These are phyloP conservation scores for Channa argus DNA, from an alignment of 2,113 vertebrate genomes.

Conservation along the genomic window DNA sequence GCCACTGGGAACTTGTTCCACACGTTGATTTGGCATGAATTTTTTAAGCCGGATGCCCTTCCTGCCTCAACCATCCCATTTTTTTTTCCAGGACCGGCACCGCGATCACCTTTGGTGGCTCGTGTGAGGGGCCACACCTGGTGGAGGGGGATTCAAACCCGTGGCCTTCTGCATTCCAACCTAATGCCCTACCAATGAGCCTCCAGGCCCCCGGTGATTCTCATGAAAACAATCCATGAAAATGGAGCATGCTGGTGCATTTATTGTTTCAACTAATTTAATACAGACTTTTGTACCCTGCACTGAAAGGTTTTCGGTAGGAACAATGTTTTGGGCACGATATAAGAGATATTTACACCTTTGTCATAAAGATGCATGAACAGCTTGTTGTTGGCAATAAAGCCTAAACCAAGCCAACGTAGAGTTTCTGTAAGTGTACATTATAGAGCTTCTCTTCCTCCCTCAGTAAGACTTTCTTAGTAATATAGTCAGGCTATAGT, in stretches of 20 bases:
- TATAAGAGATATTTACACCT: background rate
- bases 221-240: constrained; percentile 25
- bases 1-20: no score
- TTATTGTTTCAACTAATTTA: constrained; percentile 18
- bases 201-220: background rate
- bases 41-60: no score
- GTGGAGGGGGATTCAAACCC: no score
- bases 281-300: background rate
- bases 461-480: background rate
- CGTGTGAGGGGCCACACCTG: no score
- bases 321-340: background rate
- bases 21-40: no score
- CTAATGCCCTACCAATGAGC: no score
- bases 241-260: constrained; percentile 19
- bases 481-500: background rate
- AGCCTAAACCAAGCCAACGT: background rate
- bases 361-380: background rate
- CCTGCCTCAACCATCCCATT: no score
- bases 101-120: no score
- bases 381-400: background rate
- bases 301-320: background rate
- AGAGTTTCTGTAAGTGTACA: no score
- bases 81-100: no score
- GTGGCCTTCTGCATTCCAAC: no score
- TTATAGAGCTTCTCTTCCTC: background rate